Evolutionary conservation across 2,888 invertebrate species (phyloP), one percentile per base, ranked within the genome.

Genomic region (Ferdinandea cuprea): DNA sequence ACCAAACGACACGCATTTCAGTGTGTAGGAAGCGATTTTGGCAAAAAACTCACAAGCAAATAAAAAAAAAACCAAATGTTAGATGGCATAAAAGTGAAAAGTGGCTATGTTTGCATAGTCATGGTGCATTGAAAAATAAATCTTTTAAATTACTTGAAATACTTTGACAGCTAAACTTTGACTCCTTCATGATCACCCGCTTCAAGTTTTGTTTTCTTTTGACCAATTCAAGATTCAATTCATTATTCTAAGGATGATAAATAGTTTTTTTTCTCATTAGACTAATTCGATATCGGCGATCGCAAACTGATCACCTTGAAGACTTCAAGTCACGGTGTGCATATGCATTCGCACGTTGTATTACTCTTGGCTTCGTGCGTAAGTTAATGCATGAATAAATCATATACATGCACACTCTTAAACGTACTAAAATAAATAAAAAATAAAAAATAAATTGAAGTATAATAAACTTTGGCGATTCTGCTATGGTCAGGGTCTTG

Each of bases 401-500:
- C n/a, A 25, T 15, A 30, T 42, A 40, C n/a, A 42, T 9, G 42
- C 13, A 9, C 5, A 30, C 30, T 11, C 17, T 30, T 21, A 32
- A 15, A 13, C 21, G 46, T 7, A 5, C 8, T 17, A 8, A 17
- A 11, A 15, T n/a, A 44, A 15, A 11, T 17, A 46, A 42, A 65
- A 58, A 35, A 50, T 32, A 40, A 58, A 35, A 19, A n/a, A 56
- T 30, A 52, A 17, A 19, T 13, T 15, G n/a, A 30, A 50, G 46
- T 42, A 56, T 63, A 73, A 25, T 52, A 69, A 61, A 69, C 66
- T 72, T 28, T 72, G 66, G 40, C 54, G 52, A 72, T 48, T 76
- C 42, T 72, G 59, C 21, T 61, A 81, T 81, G 81, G 81, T 81
- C 81, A 81, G 81, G 76, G 76, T 54, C 81, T 44, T 61, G 65